These are phyloP conservation scores for Acrobasis suavella DNA, from an alignment of 2,888 invertebrate species.

Conservation along the genomic window DNA sequence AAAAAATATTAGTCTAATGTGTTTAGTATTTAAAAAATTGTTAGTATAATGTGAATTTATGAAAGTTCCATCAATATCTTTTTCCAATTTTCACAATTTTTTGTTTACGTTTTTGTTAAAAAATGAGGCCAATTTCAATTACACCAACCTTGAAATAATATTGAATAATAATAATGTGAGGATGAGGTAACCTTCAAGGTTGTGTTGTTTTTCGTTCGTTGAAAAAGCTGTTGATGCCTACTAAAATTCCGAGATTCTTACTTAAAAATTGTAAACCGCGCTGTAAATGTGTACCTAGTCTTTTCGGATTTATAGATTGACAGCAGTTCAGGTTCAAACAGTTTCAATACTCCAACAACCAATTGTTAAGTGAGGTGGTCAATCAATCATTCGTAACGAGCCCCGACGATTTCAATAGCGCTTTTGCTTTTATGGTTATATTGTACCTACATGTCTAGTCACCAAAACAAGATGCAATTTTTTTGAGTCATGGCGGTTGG, in stretches of 20 bases:
- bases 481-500: not conserved
- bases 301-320: slow-evolving; percentile 7
- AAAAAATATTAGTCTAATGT: no score
- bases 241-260: not conserved
- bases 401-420: slow-evolving; percentile 16
- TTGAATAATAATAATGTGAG: no score
- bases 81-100: no score
- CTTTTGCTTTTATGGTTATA: slow-evolving; percentile 12
- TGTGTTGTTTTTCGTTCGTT: no score
- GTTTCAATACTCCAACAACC: slow-evolving; percentile 26
- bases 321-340: slow-evolving; percentile 18
- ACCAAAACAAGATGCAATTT: slow-evolving; percentile 14
- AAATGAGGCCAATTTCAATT: no score
- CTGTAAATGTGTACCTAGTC: not conserved
- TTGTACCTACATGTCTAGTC: slow-evolving; percentile 12
- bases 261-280: not conserved
- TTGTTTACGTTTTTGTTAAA: no score
- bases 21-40: no score
- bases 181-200: no score
- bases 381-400: slow-evolving; percentile 35
- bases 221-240: no score
- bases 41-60: no score
- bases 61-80: no score
- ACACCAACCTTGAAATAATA: no score
- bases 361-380: slow-evolving; percentile 26